Percentiles rank a stretch among this genome's conserved stretches.
These are phyloP conservation scores for Cyclina sinensis DNA, from an alignment of 1,140 invertebrate species.

Conservation along the genomic window DNA sequence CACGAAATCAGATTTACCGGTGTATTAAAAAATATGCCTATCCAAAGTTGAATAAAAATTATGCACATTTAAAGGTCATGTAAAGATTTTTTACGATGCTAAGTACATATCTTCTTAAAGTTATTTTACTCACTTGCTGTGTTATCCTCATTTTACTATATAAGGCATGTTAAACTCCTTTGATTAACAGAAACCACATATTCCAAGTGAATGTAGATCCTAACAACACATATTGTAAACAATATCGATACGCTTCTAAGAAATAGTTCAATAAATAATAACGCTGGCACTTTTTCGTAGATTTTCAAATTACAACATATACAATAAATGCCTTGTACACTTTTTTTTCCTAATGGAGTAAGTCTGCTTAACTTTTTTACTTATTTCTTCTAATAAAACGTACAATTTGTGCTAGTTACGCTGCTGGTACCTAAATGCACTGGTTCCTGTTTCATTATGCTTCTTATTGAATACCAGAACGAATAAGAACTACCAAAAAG, in stretches of 20 bases:
- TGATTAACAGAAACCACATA: not conserved
- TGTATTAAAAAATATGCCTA: too few relatives aligned
- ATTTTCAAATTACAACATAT: too few relatives aligned
- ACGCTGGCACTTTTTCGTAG: too few relatives aligned
- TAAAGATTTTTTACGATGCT: too few relatives aligned
- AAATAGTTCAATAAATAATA: conserved; percentile 9
- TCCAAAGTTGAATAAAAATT: too few relatives aligned
- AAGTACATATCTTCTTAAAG: too few relatives aligned
- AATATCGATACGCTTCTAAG: conserved; percentile 34
- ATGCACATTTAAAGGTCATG: too few relatives aligned
- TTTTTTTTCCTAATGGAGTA: too few relatives aligned
- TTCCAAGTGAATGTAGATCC: conserved; percentile 29
- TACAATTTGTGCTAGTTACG: conserved; percentile 35
- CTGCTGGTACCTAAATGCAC: not conserved
- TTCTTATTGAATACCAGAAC: not conserved
- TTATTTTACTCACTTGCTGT: conserved; percentile 41
- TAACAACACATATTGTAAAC: conserved; percentile 40
- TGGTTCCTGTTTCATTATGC: not conserved
- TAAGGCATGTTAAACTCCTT: not conserved
- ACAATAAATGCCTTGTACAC: too few relatives aligned
- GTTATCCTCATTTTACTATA: conserved; percentile 62
- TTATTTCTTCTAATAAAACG: not conserved
- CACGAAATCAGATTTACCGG: too few relatives aligned
- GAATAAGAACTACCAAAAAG: not conserved
- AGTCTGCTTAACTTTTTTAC: too few relatives aligned